Conservation (phyloP, 2,888 invertebrate species). For the Hanleya hanleyi region DNA sequence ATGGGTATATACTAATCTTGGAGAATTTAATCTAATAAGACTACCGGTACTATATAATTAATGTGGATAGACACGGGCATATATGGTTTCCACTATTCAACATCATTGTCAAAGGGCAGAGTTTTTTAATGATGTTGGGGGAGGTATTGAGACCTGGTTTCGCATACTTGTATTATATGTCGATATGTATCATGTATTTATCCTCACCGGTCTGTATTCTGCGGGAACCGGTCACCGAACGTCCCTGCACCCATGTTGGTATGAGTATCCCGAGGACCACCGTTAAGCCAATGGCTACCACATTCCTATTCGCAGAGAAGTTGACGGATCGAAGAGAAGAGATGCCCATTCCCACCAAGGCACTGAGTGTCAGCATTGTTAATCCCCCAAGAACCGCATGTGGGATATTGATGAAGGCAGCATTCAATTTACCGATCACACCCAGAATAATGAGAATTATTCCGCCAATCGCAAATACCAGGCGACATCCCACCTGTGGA, state of each 20-base stretch:
- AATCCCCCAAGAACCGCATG: background rate
- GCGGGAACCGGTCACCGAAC: background rate
- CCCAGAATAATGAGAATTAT: background rate
- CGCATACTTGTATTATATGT: too few species aligned
- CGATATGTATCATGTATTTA: too few species aligned
- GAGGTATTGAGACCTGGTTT: too few species aligned
- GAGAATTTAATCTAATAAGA: too few species aligned
- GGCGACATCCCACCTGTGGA: conserved; percentile 5
- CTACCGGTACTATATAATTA: too few species aligned
- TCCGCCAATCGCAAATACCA: background rate
- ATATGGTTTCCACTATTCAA: too few species aligned
- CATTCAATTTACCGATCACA: background rate
- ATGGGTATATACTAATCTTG: too few species aligned
- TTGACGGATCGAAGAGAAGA: background rate
- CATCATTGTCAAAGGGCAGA: too few species aligned
- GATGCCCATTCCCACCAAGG: background rate
- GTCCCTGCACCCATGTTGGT: background rate
- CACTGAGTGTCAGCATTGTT: background rate
- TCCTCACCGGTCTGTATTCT: background rate
- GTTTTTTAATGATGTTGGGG: too few species aligned
- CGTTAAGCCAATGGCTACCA: background rate
- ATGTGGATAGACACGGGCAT: too few species aligned
- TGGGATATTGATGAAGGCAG: background rate
- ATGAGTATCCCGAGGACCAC: background rate
- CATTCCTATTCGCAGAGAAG: background rate